Base-by-base conservation (phyloP, 2,888 invertebrate species). In the Troglohyphantes excavatus region DNA sequence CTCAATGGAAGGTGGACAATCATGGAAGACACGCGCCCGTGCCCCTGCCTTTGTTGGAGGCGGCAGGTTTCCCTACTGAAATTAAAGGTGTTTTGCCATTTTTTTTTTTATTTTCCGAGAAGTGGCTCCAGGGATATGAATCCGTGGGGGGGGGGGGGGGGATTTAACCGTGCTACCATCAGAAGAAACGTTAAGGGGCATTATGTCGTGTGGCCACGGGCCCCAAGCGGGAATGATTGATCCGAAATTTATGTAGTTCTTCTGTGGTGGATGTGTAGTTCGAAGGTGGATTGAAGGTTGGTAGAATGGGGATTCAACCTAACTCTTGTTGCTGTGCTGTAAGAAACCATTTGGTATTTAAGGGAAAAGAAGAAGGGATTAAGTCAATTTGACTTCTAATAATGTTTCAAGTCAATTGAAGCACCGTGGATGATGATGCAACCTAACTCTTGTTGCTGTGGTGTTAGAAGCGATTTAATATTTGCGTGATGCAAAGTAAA, bases 1-100 rank as follows among this genome's bases (percentile, higher is more conserved):
- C 39, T 19, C 27, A 33, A 43, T 67, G 23, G 68, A 46, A 67
- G 46, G 46, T 68, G 27, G 84, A 65, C 75, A 67, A 75, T 67
- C 26, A 19, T 53, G 26, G 6, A 17, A 33, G 65, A 73, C 84
- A 75, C 75, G 75, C 27, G 84, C 67, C 75, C 11, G 13, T 53
- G 13, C 5, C 17, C 19, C 70, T 11, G 33, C 82, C 33, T 21
- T 70, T 82, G 70, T 33, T 61, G 70, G 70, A 2, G 23, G 67
- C 17, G 23, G 67, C 61, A 78, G 76, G 63, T 39, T 76, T 76
- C 21, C 33, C 6, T 29, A n/a, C 27, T 7, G 76, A 75, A 76
- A 76, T 61, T 76, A 39, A 29, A 46, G 29, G 75, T 33, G n/a
- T 72, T 13, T 46, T n/a, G 43, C 9, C 0, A 72, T 43, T 59